Conservation (phyloP, 1,140 invertebrate species). For the Drosophila kurseongensis region DNA sequence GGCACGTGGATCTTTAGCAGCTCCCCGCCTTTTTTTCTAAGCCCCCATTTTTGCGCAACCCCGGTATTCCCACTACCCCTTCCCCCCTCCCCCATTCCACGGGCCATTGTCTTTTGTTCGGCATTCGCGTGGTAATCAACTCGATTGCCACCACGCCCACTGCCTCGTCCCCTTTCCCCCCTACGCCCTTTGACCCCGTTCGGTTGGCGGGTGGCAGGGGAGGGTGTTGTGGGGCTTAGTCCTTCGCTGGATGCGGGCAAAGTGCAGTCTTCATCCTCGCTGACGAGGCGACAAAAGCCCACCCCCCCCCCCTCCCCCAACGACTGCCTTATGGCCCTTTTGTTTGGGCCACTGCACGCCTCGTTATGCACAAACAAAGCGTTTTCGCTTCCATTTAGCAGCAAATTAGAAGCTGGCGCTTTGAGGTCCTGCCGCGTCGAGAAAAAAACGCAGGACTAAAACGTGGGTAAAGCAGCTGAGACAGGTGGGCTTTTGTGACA, state of each 20-base stretch:
- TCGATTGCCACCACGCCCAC: slow-evolving; percentile 44
- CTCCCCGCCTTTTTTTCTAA: neutral
- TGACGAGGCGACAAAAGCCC: slow-evolving; percentile 19
- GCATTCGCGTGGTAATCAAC: slow-evolving; percentile 48
- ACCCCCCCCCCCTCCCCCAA: neutral
- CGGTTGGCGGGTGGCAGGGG: neutral
- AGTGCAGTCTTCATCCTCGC: slow-evolving; percentile 33
- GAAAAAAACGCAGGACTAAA: slow-evolving; percentile 10
- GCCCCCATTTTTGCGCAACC: neutral
- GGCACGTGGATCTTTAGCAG: slow-evolving; percentile 32
- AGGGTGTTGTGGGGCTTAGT: neutral
- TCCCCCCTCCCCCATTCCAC: slow-evolving; percentile 1
- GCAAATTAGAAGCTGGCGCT: slow-evolving; percentile 70
- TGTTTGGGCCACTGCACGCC: slow-evolving; percentile 73
- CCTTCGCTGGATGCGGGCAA: slow-evolving; percentile 40
- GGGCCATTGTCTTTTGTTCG: slow-evolving; percentile 44
- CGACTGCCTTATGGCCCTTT: slow-evolving; percentile 39
- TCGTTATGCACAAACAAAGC: slow-evolving; percentile 81
- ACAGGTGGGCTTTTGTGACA: slow-evolving; percentile 26
- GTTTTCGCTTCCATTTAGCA: slow-evolving; percentile 72
- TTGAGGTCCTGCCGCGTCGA: slow-evolving; percentile 45
- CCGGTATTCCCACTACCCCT: neutral
- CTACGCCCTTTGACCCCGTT: slow-evolving; percentile 25
- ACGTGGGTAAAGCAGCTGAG: slow-evolving; percentile 2
- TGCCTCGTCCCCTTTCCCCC: neutral